A percentile compares a stretch with the other conserved stretches of the same genome.
These are phyloP conservation scores for Aptenodytes patagonicus DNA, from an alignment of 2,113 vertebrate species.

Conservation along the genomic window DNA sequence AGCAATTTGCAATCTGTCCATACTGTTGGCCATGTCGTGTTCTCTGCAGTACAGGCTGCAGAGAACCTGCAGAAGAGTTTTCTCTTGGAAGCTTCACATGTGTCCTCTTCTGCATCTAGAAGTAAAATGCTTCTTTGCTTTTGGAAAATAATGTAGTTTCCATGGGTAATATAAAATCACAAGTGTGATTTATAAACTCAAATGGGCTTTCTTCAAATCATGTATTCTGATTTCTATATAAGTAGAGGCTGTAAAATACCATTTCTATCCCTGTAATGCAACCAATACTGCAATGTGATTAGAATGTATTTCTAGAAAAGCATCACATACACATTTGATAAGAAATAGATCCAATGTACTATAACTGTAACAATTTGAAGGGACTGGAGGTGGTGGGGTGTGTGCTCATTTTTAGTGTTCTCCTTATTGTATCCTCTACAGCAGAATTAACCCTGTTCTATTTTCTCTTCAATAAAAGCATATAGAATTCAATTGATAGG, in stretches of 20 bases:
- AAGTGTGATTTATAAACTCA: neutral
- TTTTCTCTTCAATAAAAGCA: neutral
- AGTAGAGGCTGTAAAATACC: neutral
- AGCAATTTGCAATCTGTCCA: neutral
- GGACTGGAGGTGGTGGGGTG: rapidly evolving
- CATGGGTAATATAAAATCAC: neutral
- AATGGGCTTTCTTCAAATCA: neutral
- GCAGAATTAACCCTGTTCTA: neutral
- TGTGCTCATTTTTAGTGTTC: neutral
- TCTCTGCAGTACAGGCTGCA: neutral
- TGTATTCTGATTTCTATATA: neutral
- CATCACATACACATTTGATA: neutral
- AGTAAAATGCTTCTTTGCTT: neutral
- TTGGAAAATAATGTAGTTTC: neutral
- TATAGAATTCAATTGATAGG: neutral
- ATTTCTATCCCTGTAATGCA: neutral
- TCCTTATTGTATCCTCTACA: neutral
- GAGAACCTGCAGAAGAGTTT: neutral
- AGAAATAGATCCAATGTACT: neutral
- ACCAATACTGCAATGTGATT: neutral
- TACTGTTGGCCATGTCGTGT: neutral
- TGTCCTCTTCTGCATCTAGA: neutral
- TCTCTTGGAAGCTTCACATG: neutral
- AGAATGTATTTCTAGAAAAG: neutral
- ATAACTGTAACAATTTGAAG: neutral